A percentile compares a stretch with the other conserved stretches of the same genome.
Evolutionary conservation across 2,888 invertebrate genomes (phyloP).

Genomic region (Ligdia adustata): DNA sequence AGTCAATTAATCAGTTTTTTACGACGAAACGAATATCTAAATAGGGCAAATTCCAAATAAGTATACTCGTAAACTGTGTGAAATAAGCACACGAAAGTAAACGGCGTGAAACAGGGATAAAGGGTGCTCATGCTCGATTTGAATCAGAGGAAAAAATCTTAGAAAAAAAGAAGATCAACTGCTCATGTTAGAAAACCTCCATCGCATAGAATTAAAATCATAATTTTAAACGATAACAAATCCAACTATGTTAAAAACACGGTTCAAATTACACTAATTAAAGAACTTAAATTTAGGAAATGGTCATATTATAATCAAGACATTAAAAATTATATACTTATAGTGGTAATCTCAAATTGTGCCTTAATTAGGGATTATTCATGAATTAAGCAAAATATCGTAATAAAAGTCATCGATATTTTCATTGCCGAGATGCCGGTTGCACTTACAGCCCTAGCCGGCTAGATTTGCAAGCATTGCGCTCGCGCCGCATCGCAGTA

Average conservation of each 20-base stretch:
- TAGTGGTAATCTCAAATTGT: too few relatives aligned
- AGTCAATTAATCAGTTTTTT: conserved; percentile 19
- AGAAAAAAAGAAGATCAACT: too few relatives aligned
- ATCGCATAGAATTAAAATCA: too few relatives aligned
- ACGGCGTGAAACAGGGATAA: background rate
- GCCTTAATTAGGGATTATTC: too few relatives aligned
- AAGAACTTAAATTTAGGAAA: too few relatives aligned
- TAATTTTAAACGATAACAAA: too few relatives aligned
- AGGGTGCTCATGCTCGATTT: background rate
- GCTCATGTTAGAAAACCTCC: too few relatives aligned
- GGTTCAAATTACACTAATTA: too few relatives aligned
- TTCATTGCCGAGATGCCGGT: conserved; percentile 27
- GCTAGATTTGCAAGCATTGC: conserved; percentile 72
- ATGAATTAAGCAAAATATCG: too few relatives aligned
- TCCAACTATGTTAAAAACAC: too few relatives aligned
- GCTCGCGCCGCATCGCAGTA: conserved; percentile 60
- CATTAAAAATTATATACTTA: too few relatives aligned
- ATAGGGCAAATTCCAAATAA: background rate
- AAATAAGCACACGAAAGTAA: conserved; percentile 3
- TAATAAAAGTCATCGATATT: background rate
- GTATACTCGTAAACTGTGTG: background rate
- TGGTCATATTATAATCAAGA: too few relatives aligned
- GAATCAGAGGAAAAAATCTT: background rate
- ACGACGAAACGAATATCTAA: conserved; percentile 9
- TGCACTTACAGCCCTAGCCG: conserved; percentile 26